Evolutionary conservation across 1,140 invertebrate genomes (phyloP).

Genomic region (Aphis craccivora): DNA sequence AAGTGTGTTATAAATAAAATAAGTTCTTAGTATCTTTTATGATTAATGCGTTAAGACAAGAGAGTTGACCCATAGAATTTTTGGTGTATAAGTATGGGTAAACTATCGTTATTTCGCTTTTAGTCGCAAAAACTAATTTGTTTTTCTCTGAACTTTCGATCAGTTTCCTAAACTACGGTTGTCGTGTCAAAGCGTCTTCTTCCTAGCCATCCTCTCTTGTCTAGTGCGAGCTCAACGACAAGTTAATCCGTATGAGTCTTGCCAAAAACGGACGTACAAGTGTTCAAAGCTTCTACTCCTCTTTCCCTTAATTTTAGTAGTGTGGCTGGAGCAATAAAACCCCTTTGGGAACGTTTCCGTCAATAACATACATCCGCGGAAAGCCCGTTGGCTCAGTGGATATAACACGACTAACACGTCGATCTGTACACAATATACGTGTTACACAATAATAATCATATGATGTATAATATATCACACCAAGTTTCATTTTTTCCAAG

Average conservation of each 20-base stretch:
- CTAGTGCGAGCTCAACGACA: conserved; percentile 51
- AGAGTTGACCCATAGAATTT: not conserved
- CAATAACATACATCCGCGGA: conserved; percentile 27
- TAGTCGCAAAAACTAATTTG: conserved; percentile 46
- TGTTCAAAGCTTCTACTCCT: conserved; percentile 47
- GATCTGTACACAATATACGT: conserved; percentile 30
- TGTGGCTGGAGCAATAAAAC: conserved; percentile 25
- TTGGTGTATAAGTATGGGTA: conserved; percentile 12
- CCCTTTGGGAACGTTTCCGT: conserved; percentile 22
- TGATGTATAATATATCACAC: not conserved
- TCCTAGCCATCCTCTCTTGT: conserved; percentile 19
- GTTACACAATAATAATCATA: conserved; percentile 33
- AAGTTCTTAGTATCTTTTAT: not conserved
- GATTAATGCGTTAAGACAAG: not conserved
- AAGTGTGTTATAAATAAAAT: not conserved
- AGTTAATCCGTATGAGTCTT: conserved; percentile 54
- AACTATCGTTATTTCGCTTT: conserved; percentile 33
- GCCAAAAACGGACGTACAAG: conserved; percentile 55
- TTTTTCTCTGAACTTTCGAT: conserved; percentile 48
- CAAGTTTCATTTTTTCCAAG: not conserved
- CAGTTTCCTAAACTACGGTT: conserved; percentile 44
- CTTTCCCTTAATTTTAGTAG: conserved; percentile 28
- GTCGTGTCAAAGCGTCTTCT: conserved; percentile 36
- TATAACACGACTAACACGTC: conserved; percentile 22
- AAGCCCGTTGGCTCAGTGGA: conserved; percentile 37